Conservation (phyloP, 2,888 invertebrate species). For the Drosophila infuscata region DNA sequence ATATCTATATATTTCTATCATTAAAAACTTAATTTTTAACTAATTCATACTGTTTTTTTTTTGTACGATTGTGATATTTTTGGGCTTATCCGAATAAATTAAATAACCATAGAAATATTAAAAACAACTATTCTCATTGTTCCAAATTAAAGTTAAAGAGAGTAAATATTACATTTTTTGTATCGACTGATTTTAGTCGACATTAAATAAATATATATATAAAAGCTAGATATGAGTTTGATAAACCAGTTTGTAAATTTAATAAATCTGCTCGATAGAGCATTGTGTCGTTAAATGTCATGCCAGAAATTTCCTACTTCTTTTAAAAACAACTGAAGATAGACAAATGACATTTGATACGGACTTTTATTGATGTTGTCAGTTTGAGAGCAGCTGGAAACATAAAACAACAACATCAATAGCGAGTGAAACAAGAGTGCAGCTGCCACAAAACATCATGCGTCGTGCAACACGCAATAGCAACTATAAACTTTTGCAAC, state of each 20-base stretch:
- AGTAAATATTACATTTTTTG: neutral
- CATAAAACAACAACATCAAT: constrained; percentile 17
- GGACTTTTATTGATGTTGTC: constrained; percentile 60
- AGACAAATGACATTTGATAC: constrained; percentile 44
- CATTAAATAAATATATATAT: neutral
- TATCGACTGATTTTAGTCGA: neutral
- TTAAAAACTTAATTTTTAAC: neutral
- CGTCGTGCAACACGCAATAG: constrained; percentile 38
- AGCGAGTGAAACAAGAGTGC: constrained; percentile 1
- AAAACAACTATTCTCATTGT: neutral
- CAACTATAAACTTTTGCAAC: constrained; percentile 42
- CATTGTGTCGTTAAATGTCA: constrained; percentile 27
- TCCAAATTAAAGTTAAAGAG: neutral
- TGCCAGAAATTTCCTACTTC: constrained; percentile 19
- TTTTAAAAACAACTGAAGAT: constrained; percentile 31
- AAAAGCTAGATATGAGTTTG: neutral
- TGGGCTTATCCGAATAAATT: neutral
- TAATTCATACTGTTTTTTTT: neutral
- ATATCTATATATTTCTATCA: neutral
- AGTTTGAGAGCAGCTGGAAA: constrained; percentile 44
- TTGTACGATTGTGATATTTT: neutral
- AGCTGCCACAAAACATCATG: constrained; percentile 27
- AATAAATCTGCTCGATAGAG: neutral
- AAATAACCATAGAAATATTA: neutral
- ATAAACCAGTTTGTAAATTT: neutral